phyloP scores from a whole-genome alignment of 1,140 invertebrate species.

The Galleria mellonella region DNA sequence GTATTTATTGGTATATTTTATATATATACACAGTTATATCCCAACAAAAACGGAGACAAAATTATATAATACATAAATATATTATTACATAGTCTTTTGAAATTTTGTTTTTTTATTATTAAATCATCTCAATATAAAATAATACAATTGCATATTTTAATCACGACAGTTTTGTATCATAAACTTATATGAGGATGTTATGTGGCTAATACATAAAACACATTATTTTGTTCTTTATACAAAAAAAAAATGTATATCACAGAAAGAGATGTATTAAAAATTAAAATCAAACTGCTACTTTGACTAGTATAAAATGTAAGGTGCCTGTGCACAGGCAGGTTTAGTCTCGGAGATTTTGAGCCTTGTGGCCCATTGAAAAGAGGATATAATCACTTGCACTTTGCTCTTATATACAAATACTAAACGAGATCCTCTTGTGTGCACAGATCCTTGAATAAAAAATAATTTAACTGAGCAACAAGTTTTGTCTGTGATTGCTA shows the following conservation, averaged over 20 bases:
- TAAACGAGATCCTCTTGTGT: no score
- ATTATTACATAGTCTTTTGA: background rate
- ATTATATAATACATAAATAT: background rate
- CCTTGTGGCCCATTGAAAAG: no score
- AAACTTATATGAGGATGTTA: slow-evolving; percentile 37
- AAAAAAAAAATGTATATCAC: slow-evolving; percentile 51
- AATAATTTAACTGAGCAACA: slow-evolving; percentile 33
- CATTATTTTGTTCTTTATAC: slow-evolving; percentile 46
- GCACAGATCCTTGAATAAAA: background rate
- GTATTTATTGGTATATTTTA: no score
- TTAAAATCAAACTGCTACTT: slow-evolving; percentile 35
- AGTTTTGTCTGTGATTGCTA: no score
- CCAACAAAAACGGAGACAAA: slow-evolving; percentile 2
- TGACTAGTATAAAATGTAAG: slow-evolving; percentile 44
- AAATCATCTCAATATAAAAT: slow-evolving; percentile 6
- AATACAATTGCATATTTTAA: slow-evolving; percentile 10
- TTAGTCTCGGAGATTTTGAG: no score
- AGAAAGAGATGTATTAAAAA: slow-evolving; percentile 41
- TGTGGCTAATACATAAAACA: slow-evolving; percentile 47
- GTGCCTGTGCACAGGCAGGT: background rate
- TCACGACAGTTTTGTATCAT: background rate
- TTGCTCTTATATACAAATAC: no score
- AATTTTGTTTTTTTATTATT: background rate
- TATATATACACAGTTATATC: background rate
- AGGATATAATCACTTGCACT: no score